These are phyloP conservation scores for Melanostigma gelatinosum DNA, from an alignment of 2,113 vertebrate genomes.

Conservation along the genomic window DNA sequence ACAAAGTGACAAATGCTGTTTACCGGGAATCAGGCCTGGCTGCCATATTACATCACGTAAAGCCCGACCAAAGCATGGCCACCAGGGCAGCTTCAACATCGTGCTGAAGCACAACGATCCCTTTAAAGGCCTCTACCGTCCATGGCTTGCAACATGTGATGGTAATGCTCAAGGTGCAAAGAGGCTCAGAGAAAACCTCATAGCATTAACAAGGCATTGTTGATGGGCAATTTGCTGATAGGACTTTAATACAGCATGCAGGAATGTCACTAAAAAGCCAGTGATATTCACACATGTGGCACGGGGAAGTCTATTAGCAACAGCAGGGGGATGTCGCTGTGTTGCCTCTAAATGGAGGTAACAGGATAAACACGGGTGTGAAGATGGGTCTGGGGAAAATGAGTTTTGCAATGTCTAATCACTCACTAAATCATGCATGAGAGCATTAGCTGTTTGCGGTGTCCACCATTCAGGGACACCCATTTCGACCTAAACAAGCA, in stretches of 20 bases:
- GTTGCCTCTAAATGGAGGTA: constrained; percentile 53
- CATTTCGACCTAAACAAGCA: constrained; percentile 67
- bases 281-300: constrained; percentile 32
- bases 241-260: constrained; percentile 15
- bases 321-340: neutral
- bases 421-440: constrained; percentile 77
- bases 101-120: neutral
- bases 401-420: constrained; percentile 69
- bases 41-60: constrained; percentile 30
- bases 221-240: constrained; percentile 23
- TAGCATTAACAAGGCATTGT: constrained; percentile 18
- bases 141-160: neutral
- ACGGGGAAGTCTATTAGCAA: constrained; percentile 12
- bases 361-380: constrained; percentile 63
- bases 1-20: constrained; percentile 62
- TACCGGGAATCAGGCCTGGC: constrained; percentile 25
- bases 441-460: constrained; percentile 68
- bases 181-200: neutral
- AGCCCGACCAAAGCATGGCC: constrained; percentile 26
- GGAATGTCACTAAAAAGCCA: constrained; percentile 30
- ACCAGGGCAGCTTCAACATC: constrained; percentile 11
- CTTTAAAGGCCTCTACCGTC: neutral
- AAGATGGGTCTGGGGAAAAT: constrained; percentile 58
- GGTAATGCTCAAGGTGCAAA: neutral
- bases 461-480: constrained; percentile 72